Base-by-base conservation (phyloP, 2,797 vertebrate species). In the Gobio occitaniae region DNA sequence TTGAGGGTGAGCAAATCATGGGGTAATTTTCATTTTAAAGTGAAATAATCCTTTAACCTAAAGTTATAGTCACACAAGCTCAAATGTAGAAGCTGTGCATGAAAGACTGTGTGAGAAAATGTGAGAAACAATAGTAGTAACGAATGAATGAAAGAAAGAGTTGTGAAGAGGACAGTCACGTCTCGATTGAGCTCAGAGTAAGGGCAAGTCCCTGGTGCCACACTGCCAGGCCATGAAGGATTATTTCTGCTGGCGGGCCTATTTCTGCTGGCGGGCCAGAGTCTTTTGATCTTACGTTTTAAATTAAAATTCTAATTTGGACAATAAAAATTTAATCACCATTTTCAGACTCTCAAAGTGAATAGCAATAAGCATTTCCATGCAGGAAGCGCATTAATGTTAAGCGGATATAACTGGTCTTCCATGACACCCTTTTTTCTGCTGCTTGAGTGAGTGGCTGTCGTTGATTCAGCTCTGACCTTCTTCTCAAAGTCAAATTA, bases 251-350 rank as follows among this genome's bases (percentile, higher is more conserved):
- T 92, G 93, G 92, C 87, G 92, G 87, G 92, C 92, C 92, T 94
- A 94, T 92, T 94, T 92, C 91, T 93, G 93, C 92, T 92, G 93
- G 92, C 87, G 92, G 87, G 92, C 92, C 92, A n/a, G 88, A 93
- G 95, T 94, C 95, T 95, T 97, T 97, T 98, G 93, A 97, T 97
- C 95, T 94, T 91, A 91, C 92, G 95, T 96, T 97, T 93, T 94
- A 96, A 97, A 96, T 97, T 96, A 96, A 96, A 92, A 95, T 95
- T 96, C 95, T 95, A 97, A 97, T 96, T 97, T 94, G 93, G 90
- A 92, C 90, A 90, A 97, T 97, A 92, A 96, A 97, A 97, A 95
- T 94, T 95, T 95, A 95, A 98, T 97, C 95, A 95, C 90, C 93
- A 94, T 95, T 96, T 95, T 94, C 89, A 90, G 91, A 90, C 90